Conservation (phyloP, 2,888 invertebrate genomes). For the Sinodicranocentrus sp. region DNA sequence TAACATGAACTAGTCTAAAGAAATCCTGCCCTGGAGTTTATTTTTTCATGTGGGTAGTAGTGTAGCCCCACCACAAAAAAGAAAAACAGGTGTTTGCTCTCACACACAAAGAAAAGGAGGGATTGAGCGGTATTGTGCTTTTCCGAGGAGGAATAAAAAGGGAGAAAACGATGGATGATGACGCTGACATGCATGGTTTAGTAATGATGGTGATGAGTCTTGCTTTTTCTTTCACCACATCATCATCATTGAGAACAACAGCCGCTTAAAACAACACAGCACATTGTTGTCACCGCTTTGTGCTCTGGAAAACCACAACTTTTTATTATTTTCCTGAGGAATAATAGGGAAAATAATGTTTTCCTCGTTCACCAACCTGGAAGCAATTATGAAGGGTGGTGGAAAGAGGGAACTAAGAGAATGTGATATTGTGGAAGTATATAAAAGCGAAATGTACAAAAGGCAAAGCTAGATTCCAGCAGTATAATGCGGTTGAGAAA, state of each 20-base stretch:
- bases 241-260: constrained; percentile 6
- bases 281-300: constrained; percentile 8
- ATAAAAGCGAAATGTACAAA: neutral
- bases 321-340: constrained; percentile 16
- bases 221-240: constrained; percentile 27
- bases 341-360: constrained; percentile 29
- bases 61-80: neutral
- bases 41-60: no score
- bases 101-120: constrained; percentile 54
- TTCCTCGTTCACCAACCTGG: neutral
- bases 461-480: neutral
- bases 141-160: neutral
- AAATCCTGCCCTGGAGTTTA: constrained; percentile 4
- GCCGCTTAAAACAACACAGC: constrained; percentile 15
- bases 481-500: neutral
- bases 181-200: constrained; percentile 54
- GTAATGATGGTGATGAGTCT: constrained; percentile 44
- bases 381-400: constrained; percentile 25
- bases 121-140: constrained; percentile 26
- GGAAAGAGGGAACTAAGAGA: neutral
- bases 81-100: constrained; percentile 69
- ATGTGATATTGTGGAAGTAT: neutral
- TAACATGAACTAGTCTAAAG: no score
- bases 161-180: constrained; percentile 31
- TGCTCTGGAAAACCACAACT: constrained; percentile 11